Evolutionary conservation across 1,140 invertebrate species (phyloP).

Genomic region (Propsilocerus akamusi): DNA sequence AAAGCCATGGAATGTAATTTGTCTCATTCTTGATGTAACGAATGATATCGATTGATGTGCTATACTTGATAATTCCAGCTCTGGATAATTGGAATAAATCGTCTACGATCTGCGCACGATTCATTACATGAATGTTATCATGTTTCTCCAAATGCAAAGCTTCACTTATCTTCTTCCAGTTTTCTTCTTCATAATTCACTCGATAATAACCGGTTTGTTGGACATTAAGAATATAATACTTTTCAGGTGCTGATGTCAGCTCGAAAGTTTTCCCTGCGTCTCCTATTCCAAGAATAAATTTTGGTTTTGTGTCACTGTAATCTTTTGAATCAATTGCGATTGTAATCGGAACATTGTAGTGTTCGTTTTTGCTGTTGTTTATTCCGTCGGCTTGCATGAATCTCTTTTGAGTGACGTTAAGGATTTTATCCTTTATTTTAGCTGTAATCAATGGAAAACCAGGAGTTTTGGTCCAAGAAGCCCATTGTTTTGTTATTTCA

Average conservation of each 20-base stretch:
- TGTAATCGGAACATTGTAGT: slow-evolving; percentile 42
- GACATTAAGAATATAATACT: slow-evolving; percentile 51
- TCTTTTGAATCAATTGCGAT: slow-evolving; percentile 27
- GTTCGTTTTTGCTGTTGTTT: slow-evolving; percentile 8
- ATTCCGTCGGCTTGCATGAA: slow-evolving; percentile 28
- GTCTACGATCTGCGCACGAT: slow-evolving; percentile 63
- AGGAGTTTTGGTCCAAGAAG: slow-evolving; percentile 51
- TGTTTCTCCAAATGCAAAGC: slow-evolving; percentile 28
- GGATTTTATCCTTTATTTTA: slow-evolving; percentile 16
- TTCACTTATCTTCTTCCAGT: slow-evolving; percentile 40
- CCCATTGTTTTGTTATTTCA: slow-evolving; percentile 33
- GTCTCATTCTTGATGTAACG: slow-evolving; percentile 38
- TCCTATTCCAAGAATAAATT: slow-evolving; percentile 26
- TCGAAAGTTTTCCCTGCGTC: slow-evolving; percentile 10
- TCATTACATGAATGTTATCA: slow-evolving; percentile 39
- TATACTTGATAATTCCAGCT: slow-evolving; percentile 23
- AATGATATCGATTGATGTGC: slow-evolving; percentile 32
- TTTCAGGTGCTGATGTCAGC: slow-evolving; percentile 16
- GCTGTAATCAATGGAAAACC: slow-evolving; percentile 54
- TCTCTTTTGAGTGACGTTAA: slow-evolving; percentile 26
- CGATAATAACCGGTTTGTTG: slow-evolving; percentile 55
- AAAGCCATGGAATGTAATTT: slow-evolving; percentile 43
- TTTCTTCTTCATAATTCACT: slow-evolving; percentile 51
- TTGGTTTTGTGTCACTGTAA: slow-evolving; percentile 31
- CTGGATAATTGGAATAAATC: slow-evolving; percentile 47